A percentile compares a stretch with the other conserved stretches of the same genome.
phyloP scores from a whole-genome alignment of 2,888 invertebrate genomes.

The Tiphia femorata region DNA sequence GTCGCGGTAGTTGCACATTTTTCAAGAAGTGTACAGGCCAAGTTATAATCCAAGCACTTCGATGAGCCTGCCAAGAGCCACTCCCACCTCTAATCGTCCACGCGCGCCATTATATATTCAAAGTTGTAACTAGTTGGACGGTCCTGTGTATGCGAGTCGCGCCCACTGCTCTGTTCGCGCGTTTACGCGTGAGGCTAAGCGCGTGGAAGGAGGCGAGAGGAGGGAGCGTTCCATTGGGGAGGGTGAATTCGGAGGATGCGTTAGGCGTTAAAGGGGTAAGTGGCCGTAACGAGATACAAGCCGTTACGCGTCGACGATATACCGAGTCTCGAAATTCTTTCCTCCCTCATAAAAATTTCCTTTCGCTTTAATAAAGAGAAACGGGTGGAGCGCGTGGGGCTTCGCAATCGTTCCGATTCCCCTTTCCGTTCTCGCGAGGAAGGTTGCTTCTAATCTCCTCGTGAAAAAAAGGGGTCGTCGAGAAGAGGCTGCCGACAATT shows the following conservation, averaged over 20 bases:
- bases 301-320: background rate
- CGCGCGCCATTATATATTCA: constrained; percentile 55
- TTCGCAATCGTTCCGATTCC: constrained; percentile 3
- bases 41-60: constrained; percentile 38
- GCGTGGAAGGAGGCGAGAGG: constrained; percentile 24
- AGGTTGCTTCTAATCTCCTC: constrained; percentile 15
- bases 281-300: constrained; percentile 34
- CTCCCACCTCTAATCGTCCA: constrained; percentile 51
- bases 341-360: background rate
- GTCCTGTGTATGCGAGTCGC: constrained; percentile 23
- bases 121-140: constrained; percentile 55
- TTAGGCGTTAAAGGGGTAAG: constrained; percentile 53
- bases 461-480: constrained; percentile 20
- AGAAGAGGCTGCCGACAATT: constrained; percentile 58
- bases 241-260: constrained; percentile 51
- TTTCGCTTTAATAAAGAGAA: background rate
- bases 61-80: constrained; percentile 36
- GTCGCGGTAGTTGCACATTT: no score
- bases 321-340: background rate
- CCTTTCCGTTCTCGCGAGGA: background rate
- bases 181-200: constrained; percentile 20
- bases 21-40: constrained; percentile 26
- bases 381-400: no score
- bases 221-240: constrained; percentile 42
- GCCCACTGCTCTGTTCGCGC: constrained; percentile 28